These are phyloP conservation scores for Myocastor coypus DNA, from an alignment of 2,113 vertebrate genomes.

Conservation along the genomic window DNA sequence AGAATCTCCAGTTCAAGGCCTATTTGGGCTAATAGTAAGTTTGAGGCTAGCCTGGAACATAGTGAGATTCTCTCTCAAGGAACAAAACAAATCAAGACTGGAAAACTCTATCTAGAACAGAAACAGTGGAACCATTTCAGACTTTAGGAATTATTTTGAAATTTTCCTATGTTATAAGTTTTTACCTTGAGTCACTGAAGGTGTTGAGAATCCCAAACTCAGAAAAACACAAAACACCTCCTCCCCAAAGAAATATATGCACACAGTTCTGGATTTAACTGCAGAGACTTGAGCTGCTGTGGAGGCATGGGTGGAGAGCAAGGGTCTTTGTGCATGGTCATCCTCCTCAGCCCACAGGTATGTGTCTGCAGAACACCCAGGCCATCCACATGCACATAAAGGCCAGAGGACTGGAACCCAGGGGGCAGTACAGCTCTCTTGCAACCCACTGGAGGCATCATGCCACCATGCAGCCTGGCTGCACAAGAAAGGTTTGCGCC, in stretches of 20 bases:
- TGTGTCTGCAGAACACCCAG: background rate
- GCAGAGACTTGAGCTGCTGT: rapidly evolving
- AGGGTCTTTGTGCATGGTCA: too few relatives aligned
- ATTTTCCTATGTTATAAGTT: rapidly evolving
- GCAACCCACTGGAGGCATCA: background rate
- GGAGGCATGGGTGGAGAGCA: background rate
- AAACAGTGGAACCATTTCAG: background rate
- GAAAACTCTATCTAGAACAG: background rate
- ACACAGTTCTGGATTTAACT: background rate
- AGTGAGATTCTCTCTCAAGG: background rate
- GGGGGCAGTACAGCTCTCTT: background rate
- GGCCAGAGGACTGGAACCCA: background rate
- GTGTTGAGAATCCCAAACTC: background rate
- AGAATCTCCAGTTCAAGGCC: background rate
- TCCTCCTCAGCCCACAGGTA: background rate
- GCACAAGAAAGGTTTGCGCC: rapidly evolving
- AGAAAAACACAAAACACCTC: background rate
- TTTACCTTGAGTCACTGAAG: background rate
- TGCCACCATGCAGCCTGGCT: background rate
- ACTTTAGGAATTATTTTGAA: background rate
- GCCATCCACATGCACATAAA: background rate
- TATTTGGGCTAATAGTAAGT: background rate
- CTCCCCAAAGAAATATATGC: background rate
- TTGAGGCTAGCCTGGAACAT: background rate
- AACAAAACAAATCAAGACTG: background rate